phyloP scores from a whole-genome alignment of 2,888 invertebrate species.

The Cataglyphis cursor region DNA sequence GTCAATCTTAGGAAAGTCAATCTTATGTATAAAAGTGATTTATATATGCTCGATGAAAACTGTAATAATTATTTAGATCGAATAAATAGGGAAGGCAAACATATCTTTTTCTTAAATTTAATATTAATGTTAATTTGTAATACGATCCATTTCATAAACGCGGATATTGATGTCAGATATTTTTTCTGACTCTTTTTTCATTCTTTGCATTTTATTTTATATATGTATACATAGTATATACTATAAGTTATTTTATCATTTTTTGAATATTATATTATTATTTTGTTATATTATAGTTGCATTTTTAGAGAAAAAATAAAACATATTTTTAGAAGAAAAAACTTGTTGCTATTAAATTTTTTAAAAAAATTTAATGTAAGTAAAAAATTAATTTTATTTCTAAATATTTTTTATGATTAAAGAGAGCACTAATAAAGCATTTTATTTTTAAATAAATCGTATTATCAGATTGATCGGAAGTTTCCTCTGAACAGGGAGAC shows the following conservation, averaged over 20 bases:
- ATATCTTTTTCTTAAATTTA: background rate
- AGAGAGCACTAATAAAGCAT: background rate
- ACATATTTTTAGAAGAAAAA: background rate
- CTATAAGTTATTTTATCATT: background rate
- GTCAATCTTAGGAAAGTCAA: conserved; percentile 2
- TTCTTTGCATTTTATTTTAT: background rate
- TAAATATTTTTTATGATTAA: background rate
- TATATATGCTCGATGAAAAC: background rate
- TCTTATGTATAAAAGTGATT: background rate
- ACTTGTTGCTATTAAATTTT: background rate
- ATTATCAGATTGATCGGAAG: background rate
- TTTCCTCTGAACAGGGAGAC: conserved; percentile 16
- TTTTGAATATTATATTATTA: background rate
- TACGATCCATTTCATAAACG: background rate
- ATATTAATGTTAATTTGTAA: background rate
- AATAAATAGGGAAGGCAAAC: background rate
- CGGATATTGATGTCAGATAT: background rate
- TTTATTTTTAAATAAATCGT: background rate
- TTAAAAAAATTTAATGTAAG: no score
- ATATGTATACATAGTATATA: background rate
- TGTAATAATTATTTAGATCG: background rate
- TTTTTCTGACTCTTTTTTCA: background rate
- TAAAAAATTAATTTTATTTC: background rate
- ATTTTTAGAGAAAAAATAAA: background rate
- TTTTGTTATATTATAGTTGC: background rate